phyloP scores from a whole-genome alignment of 30 jellyfish, hydroid and myxozoan species.

The Cassiopea xamachana region DNA sequence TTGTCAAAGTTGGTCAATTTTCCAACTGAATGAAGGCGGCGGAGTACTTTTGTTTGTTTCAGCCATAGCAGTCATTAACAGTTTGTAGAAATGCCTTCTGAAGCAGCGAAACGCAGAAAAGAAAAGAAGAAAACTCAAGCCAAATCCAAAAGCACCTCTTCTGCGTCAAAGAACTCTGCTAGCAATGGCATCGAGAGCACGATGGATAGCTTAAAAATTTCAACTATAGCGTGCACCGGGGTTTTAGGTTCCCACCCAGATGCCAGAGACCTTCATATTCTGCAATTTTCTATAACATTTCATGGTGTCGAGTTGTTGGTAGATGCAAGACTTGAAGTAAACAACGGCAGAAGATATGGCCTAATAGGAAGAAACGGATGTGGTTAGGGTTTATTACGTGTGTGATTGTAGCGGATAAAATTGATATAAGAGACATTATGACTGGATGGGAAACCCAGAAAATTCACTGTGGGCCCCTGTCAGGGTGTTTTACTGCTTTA shows the following conservation, averaged over 20 bases:
- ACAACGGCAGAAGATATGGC: slow-evolving; percentile 97
- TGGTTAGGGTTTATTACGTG: slow-evolving; percentile 55
- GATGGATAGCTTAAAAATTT: slow-evolving; percentile 60
- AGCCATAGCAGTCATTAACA: slow-evolving; percentile 1
- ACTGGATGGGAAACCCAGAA: too few relatives aligned
- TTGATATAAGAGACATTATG: too few relatives aligned
- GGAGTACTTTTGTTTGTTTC: background rate
- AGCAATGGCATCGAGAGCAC: slow-evolving; percentile 27
- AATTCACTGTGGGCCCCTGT: too few relatives aligned
- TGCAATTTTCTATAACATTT: slow-evolving; percentile 83
- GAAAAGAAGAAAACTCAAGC: slow-evolving; percentile 93
- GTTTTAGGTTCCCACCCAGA: slow-evolving; percentile 96
- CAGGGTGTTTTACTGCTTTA: too few relatives aligned
- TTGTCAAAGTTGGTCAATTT: background rate
- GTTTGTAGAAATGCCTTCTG: slow-evolving; percentile 91
- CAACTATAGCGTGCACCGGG: slow-evolving; percentile 90
- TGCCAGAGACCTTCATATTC: slow-evolving; percentile 94
- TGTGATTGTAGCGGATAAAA: too few relatives aligned
- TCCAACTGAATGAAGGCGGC: background rate
- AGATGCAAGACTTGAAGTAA: slow-evolving; percentile 87
- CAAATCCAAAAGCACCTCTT: slow-evolving; percentile 72
- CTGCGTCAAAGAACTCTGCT: slow-evolving; percentile 52
- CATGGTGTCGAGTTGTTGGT: slow-evolving; percentile 94
- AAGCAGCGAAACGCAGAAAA: slow-evolving; percentile 95
- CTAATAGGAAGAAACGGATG: slow-evolving; percentile 97